Percentiles rank a stretch among this genome's conserved stretches.
Conservation (phyloP, 2,113 vertebrate genomes). For the Pelecanoides urinatrix region DNA sequence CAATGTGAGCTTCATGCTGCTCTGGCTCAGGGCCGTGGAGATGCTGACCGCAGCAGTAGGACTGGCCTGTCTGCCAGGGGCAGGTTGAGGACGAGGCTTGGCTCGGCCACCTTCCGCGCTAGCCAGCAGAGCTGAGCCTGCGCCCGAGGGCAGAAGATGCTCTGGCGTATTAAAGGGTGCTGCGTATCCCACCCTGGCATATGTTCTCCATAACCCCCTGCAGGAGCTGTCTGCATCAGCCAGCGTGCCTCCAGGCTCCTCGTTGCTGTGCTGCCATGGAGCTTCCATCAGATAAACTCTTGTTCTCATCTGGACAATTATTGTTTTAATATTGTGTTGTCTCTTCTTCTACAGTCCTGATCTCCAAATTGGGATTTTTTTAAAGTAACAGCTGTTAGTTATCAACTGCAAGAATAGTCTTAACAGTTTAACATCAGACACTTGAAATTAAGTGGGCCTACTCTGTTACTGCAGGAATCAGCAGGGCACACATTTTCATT, state of each 20-base stretch:
- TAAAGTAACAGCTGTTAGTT: not conserved
- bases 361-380: not conserved
- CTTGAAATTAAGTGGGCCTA: not conserved
- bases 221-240: not conserved
- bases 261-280: rapidly evolving
- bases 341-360: not conserved
- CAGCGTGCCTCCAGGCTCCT: not conserved
- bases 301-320: not conserved
- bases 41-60: rapidly evolving
- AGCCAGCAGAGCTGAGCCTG: slow-evolving; percentile 1
- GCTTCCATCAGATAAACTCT: not conserved
- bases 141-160: not conserved
- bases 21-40: not conserved
- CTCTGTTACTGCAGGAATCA: not conserved
- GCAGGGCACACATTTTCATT: not conserved
- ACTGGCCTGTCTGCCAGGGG: not conserved
- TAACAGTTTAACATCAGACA: not conserved
- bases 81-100: not conserved
- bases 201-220: not conserved
- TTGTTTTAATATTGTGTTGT: not conserved
- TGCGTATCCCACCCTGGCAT: not conserved
- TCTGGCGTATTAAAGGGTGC: not conserved
- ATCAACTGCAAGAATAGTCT: not conserved
- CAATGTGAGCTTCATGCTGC: rapidly evolving
- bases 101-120: not conserved